Base-by-base conservation (phyloP, 2,113 vertebrate species). In the Dromaius novaehollandiae region DNA sequence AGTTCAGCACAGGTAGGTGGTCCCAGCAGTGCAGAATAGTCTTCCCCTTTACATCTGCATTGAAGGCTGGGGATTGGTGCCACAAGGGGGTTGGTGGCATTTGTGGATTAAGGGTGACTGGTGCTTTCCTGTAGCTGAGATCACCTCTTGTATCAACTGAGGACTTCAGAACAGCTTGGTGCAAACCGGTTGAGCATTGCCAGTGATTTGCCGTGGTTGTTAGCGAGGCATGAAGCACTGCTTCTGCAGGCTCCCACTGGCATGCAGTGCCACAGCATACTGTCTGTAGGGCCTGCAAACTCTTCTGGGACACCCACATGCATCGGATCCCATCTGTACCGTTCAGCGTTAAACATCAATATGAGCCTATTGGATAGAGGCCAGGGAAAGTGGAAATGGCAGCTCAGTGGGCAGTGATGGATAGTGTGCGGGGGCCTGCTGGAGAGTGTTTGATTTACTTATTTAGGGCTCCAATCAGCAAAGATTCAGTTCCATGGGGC, bases 201-300 rank as follows among this genome's bases (percentile, higher is more conserved):
- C 11, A 26, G 44, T 3, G 2, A 76, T 95, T 76, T 95, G 82
- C 87, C 2, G 1, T 13, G 75, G 89, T 53, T 78, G 25, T 85
- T 74, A 85, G 53, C 5, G 0, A 7, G 0, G 65, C 0, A 0
- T 34, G 92, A 71, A 56, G 56, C 1, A 0, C 42, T 3, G 18
- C 0, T 1, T 81, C 76, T 16, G 1, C 6, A 0, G 68, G 50
- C 36, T 68, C 8, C 79, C 1, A 8, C 68, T 53, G 90, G 22
- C 7, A 0, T 5, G n/a, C 2, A 5, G 55, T 20, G 0, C 69
- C 8, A 7, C 13, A 77, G 86, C 88, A 48, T 38, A 51, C 86
- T 60, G 65, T n/a, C 80, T 60, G 63, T 48, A 26, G 73, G 77
- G 73, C 66, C 73, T 58, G 73, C 2, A 1, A 60, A 38, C 16